Base-by-base conservation (phyloP, 2,888 invertebrate genomes). In the Salticus scenicus region DNA sequence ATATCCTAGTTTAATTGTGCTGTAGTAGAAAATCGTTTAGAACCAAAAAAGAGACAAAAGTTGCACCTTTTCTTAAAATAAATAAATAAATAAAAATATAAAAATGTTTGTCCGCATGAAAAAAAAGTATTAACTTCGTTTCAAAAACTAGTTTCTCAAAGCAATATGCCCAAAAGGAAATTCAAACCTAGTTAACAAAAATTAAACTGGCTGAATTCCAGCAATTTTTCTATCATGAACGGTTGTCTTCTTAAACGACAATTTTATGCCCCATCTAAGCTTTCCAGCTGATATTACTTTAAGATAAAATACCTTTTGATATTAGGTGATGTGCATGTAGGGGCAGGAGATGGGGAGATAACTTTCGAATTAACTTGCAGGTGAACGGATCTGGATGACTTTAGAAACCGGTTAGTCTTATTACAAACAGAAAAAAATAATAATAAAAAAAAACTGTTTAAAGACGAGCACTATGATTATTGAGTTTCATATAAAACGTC, bases 401-500 rank as follows among this genome's bases (percentile, higher is more conserved):
- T 75, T 47, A 33, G 63, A 31, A 83, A 83, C 83, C 83, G 83
- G 83, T 83, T 83, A 76, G 33, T 72, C 76, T 77, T 77, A 77
- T 83, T 76, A 83, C 76, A 81, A 69, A 57, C 47, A 64, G 64
- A 67, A 47, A 66, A 41, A 51, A 47, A 57, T 42, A 57, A 47
- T 31, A 66, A 66, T 27, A 51, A 47, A 37, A 57, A 24, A 57
- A 24, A 20, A 24, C 57, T 57, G 57, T 57, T 57, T n/a, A 42
- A 41, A 24, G 17, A 72, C 66, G 83, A 83, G 77, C 83, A 77
- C 83, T 83, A 83, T 83, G 83, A 83, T 77, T 83, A 83, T 83
- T 83, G 76, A 77, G 75, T 27, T 80, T 74, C 74, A 30, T 69
- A 81, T 69, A 69, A 30, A 67, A 33, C 51, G 64, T 79, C 66